Evolutionary conservation across 2,888 invertebrate species (phyloP).

Genomic region (Eutolmus rufibarbis): DNA sequence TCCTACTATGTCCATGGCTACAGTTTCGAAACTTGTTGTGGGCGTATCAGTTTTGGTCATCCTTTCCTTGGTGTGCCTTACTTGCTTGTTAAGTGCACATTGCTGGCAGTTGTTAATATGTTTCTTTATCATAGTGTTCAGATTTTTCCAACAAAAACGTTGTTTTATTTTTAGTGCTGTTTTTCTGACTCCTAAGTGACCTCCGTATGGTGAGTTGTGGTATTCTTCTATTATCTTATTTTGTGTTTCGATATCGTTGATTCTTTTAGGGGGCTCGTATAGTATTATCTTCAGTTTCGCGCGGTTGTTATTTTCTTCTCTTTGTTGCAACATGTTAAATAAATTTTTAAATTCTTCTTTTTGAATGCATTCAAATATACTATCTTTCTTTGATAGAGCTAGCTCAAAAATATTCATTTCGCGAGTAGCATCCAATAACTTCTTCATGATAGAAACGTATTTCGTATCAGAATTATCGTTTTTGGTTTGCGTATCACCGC

Average conservation of each 20-base stretch:
- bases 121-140: slow-evolving; percentile 44
- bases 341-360: background rate
- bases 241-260: background rate
- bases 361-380: background rate
- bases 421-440: background rate
- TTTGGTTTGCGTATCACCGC: background rate
- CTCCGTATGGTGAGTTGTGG: slow-evolving; percentile 26
- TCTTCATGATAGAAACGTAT: slow-evolving; percentile 4
- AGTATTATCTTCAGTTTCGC: background rate
- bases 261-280: slow-evolving; percentile 35
- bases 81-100: slow-evolving; percentile 44
- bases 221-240: slow-evolving; percentile 39
- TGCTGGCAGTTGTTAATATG: slow-evolving; percentile 41
- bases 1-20: slow-evolving; percentile 20
- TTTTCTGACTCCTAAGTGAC: slow-evolving; percentile 41
- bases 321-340: background rate
- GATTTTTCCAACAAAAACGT: slow-evolving; percentile 42
- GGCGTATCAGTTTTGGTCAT: slow-evolving; percentile 11
- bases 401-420: slow-evolving; percentile 1
- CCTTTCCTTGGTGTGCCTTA: slow-evolving; percentile 25
- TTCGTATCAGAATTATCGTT: background rate
- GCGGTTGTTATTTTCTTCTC: background rate
- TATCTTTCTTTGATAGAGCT: background rate
- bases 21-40: slow-evolving; percentile 10
- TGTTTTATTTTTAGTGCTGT: background rate